These are phyloP conservation scores for Aphidoletes aphidimyza DNA, from an alignment of 2,888 invertebrate species.

Conservation along the genomic window DNA sequence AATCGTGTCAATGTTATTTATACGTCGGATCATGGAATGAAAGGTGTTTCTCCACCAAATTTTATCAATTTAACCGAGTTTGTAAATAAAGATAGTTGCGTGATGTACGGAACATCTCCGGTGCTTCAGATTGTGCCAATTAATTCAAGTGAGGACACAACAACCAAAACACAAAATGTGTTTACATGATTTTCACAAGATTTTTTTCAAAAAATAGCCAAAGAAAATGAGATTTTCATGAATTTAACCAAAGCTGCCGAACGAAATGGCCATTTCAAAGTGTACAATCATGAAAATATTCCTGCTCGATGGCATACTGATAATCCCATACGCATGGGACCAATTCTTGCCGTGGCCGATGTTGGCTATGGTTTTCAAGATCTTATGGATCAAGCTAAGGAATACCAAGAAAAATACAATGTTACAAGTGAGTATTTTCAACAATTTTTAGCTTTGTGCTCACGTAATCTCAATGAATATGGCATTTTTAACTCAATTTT, in stretches of 20 bases:
- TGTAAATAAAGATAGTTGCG: conserved; percentile 67
- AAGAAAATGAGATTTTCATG: conserved; percentile 67
- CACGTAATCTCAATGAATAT: not conserved
- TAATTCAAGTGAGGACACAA: conserved; percentile 57
- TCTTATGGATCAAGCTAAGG: conserved; percentile 65
- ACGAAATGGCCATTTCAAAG: conserved; percentile 67
- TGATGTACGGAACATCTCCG: conserved; percentile 69
- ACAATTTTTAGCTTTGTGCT: not conserved
- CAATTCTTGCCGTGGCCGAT: conserved; percentile 73
- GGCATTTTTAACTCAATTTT: not conserved
- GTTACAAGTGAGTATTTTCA: conserved; percentile 31
- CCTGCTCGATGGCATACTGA: conserved; percentile 73
- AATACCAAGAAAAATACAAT: conserved; percentile 63
- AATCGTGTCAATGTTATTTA: conserved; percentile 74
- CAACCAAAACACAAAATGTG: not conserved
- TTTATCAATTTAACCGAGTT: conserved; percentile 71
- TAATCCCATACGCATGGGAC: conserved; percentile 71
- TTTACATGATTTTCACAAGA: conserved; percentile 14
- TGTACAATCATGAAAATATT: conserved; percentile 71
- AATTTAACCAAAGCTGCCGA: conserved; percentile 66
- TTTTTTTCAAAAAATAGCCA: conserved; percentile 63
- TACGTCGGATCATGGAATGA: conserved; percentile 81
- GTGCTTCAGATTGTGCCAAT: conserved; percentile 72
- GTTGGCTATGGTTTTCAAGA: conserved; percentile 73
- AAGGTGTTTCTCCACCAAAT: conserved; percentile 68